Evolutionary conservation across 2,888 invertebrate genomes (phyloP).

Genomic region (Amphipoea lucens): DNA sequence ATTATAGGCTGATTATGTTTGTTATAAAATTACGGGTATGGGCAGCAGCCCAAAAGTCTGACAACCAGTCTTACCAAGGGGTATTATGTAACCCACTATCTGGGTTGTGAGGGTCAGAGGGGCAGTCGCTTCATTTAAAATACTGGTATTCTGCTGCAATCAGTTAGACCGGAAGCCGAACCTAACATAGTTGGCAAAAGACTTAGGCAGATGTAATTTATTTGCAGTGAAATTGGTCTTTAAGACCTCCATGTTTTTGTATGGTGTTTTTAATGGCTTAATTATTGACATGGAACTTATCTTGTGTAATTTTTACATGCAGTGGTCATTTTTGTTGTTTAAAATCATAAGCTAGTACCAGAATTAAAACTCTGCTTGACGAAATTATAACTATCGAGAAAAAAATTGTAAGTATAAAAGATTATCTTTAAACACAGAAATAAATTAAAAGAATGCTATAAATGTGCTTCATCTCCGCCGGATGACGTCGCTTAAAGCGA

Average conservation of each 20-base stretch:
- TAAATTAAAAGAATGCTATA: slow-evolving; percentile 7
- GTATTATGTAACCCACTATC: background rate
- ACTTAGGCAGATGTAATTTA: background rate
- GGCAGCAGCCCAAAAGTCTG: background rate
- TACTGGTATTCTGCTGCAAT: background rate
- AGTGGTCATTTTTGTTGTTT: background rate
- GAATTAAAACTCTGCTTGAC: background rate
- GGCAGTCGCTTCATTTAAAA: background rate
- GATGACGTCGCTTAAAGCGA: slow-evolving; percentile 19
- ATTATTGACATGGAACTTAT: background rate
- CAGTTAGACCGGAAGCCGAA: background rate
- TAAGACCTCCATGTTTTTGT: background rate
- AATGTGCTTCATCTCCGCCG: slow-evolving; percentile 2
- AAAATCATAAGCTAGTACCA: background rate
- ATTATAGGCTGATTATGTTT: too few species aligned
- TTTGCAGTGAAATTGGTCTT: background rate
- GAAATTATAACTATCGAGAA: background rate
- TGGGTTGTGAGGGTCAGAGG: background rate
- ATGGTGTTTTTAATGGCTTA: background rate
- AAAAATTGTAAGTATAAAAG: background rate
- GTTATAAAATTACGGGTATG: background rate
- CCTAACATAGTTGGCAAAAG: background rate
- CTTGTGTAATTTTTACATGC: background rate
- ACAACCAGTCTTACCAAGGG: background rate
- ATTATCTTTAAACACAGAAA: background rate